Base-by-base conservation (phyloP, 2,113 vertebrate genomes). In the Grus americana region DNA sequence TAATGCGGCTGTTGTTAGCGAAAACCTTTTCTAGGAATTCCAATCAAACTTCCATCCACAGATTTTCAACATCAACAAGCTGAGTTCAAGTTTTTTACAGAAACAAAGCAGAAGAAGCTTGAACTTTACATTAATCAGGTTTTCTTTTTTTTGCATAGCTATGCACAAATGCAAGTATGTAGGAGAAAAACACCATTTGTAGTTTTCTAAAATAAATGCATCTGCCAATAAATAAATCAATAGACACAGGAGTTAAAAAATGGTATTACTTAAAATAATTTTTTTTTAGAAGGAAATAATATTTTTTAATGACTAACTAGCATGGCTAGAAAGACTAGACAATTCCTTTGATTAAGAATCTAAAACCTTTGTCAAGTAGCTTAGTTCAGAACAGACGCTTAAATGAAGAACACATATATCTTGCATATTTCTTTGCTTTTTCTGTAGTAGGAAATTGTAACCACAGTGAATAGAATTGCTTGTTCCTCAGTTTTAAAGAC, bases 191-290 rank as follows among this genome's bases (percentile, higher is more conserved):
- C 9, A 79, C 1, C 26, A 65, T 61, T 76, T 76, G 12, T 58
- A 46, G n/a, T 50, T 79, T 89, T 90, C 42, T 63, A 34, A 87
- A 95, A 75, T 59, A 93, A 90, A 79, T 79, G 17, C 4, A 27
- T 75, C 26, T 93, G 70, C 30, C 66, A 79, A 92, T 92, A 93
- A 87, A 74, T n/a, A 71, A 59, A 80, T 74, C 63, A 38, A 71
- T 87, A 86, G 73, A 67, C 14, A 40, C 0, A 11, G 15, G n/a
- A 75, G 15, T 63, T 74, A 55, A 93, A 86, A 82, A n/a, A 85
- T 36, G 0, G 5, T 21, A 30, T 63, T 59, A 52, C 26, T 82
- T 55, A 59, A 74, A 74, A 78, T 40, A 76, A 12, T 23, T 11
- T 40, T 81, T 78, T 36, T 86, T 72, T 55, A 76, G 29, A 72